phyloP scores from a whole-genome alignment of 2,113 vertebrate genomes.

The Petroica traversi region DNA sequence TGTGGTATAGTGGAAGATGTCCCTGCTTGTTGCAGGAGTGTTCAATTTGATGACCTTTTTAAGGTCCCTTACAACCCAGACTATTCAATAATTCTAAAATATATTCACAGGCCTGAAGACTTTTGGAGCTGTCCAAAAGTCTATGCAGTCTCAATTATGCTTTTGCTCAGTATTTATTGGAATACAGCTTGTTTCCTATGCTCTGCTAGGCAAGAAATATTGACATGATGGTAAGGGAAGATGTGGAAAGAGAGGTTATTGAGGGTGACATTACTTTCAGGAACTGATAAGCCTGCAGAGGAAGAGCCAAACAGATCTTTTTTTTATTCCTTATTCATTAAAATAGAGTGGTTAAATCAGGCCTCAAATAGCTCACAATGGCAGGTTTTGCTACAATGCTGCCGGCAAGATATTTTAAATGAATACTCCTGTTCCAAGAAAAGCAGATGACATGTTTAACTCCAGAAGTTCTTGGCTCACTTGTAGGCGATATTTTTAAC shows the following conservation, averaged over 20 bases:
- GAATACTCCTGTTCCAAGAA: neutral
- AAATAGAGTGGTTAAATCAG: neutral
- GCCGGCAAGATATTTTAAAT: neutral
- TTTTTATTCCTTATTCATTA: neutral
- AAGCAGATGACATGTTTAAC: neutral
- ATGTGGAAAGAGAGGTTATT: neutral
- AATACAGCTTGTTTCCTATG: neutral
- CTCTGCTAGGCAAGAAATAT: neutral
- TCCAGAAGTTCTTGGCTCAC: neutral
- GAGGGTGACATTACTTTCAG: neutral
- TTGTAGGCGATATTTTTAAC: neutral
- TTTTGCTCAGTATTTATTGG: neutral
- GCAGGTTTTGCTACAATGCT: neutral
- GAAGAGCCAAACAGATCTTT: neutral
- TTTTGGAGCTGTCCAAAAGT: neutral
- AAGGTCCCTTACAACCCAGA: neutral
- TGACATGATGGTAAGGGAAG: neutral
- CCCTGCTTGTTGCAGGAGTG: fast-evolving
- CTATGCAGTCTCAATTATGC: neutral
- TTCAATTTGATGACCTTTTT: fast-evolving
- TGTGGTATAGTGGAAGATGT: neutral
- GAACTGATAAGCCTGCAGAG: neutral
- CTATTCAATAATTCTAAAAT: neutral
- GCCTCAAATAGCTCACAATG: neutral
- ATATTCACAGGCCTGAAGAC: neutral